phyloP scores from a whole-genome alignment of 2,888 invertebrate species.

The Resseliella maxima region DNA sequence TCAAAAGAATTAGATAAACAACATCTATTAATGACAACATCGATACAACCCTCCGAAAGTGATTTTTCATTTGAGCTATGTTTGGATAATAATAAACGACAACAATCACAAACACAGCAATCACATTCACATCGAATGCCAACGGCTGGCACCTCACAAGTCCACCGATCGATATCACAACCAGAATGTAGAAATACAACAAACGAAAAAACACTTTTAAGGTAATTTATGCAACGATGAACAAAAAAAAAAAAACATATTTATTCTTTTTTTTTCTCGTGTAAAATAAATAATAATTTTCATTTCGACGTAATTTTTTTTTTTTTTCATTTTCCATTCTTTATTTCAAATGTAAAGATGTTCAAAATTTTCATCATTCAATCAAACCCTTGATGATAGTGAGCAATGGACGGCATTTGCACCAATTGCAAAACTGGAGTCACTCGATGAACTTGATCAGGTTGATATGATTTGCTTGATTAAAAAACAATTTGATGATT shows the following conservation, averaged over 20 bases:
- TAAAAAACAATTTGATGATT: too few species aligned
- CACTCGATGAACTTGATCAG: constrained; percentile 73
- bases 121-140: constrained; percentile 59
- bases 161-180: constrained; percentile 63
- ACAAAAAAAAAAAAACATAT: constrained; percentile 23
- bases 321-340: too few species aligned
- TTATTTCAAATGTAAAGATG: constrained; percentile 59
- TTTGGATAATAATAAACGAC: constrained; percentile 58
- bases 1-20: too few species aligned
- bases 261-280: background rate
- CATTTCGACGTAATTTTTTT: too few species aligned
- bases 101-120: constrained; percentile 59
- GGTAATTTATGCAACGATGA: constrained; percentile 59
- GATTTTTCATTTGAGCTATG: constrained; percentile 63
- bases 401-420: constrained; percentile 66
- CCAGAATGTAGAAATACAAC: constrained; percentile 61
- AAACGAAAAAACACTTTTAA: constrained; percentile 62
- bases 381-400: constrained; percentile 63
- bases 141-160: constrained; percentile 59
- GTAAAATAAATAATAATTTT: too few species aligned
- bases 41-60: constrained; percentile 64
- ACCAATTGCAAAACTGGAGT: constrained; percentile 75
- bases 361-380: constrained; percentile 63
- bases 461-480: constrained; percentile 60
- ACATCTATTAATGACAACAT: constrained; percentile 60